Evolutionary conservation across 2,113 vertebrate species (phyloP).

Genomic region (Agapornis roseicollis): DNA sequence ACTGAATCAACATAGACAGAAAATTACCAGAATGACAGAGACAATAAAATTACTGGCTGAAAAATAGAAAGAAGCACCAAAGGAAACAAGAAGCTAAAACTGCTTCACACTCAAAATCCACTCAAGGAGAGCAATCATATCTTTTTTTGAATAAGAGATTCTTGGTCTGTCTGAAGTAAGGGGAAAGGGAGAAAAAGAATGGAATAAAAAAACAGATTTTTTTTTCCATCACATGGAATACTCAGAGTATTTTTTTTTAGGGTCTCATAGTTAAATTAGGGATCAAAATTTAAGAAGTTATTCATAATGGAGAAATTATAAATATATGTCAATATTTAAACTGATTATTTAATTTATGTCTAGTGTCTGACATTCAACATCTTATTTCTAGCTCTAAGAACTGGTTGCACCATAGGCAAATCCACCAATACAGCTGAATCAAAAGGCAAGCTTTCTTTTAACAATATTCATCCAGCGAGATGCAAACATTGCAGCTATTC

Average conservation of each 20-base stretch:
- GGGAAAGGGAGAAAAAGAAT: rapidly evolving
- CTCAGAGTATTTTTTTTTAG: not conserved
- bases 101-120: not conserved
- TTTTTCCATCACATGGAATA: not conserved
- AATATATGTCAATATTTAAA: not conserved
- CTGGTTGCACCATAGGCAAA: not conserved
- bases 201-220: not conserved
- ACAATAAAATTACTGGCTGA: not conserved
- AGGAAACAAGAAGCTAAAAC: not conserved
- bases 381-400: not conserved
- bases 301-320: not conserved
- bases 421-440: not conserved
- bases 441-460: not conserved
- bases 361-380: not conserved
- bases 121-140: not conserved
- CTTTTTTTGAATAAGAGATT: not conserved
- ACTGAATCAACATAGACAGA: not conserved
- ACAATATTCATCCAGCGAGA: not conserved
- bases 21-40: not conserved
- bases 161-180: not conserved
- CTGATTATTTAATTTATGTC: not conserved
- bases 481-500: not conserved
- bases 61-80: not conserved
- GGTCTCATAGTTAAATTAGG: not conserved
- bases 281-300: not conserved